These are phyloP conservation scores for Aleiodes leptofemur DNA, from an alignment of 2,888 invertebrate species.

Conservation along the genomic window DNA sequence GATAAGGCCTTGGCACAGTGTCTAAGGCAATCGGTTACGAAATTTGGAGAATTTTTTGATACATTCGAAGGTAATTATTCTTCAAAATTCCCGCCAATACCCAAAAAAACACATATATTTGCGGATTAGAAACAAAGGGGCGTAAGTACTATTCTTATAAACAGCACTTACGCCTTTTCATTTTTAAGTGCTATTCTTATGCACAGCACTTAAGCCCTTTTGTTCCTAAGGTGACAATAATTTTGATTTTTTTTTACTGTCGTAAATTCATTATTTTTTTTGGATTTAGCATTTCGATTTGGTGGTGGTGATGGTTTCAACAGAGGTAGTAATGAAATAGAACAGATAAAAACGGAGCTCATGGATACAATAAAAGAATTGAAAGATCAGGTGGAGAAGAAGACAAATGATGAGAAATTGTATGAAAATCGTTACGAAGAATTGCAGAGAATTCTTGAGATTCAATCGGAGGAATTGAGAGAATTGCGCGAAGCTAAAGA, in stretches of 20 bases:
- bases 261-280: too few species aligned
- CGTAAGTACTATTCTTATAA: too few species aligned
- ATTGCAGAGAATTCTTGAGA: slow-evolving; percentile 19
- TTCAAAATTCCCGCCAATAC: neutral
- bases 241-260: too few species aligned
- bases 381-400: neutral
- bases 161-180: too few species aligned
- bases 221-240: too few species aligned
- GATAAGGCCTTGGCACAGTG: slow-evolving; percentile 27
- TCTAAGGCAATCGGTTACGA: slow-evolving; percentile 21
- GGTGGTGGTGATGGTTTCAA: slow-evolving; percentile 32
- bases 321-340: slow-evolving; percentile 1
- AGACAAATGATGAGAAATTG: slow-evolving; percentile 1
- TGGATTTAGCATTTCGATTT: slow-evolving; percentile 4
- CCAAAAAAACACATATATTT: neutral
- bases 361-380: neutral
- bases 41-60: slow-evolving; percentile 31
- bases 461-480: slow-evolving; percentile 27
- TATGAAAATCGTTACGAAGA: slow-evolving; percentile 18
- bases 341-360: slow-evolving; percentile 9
- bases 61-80: slow-evolving; percentile 33
- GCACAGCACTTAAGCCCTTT: too few species aligned
- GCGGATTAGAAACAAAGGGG: too few species aligned
- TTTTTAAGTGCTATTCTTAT: too few species aligned
- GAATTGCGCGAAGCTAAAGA: slow-evolving; percentile 16